Percentiles rank a stretch among this genome's conserved stretches.
Evolutionary conservation across 2,113 vertebrate genomes (phyloP).

Genomic region (Lagopus leucura): DNA sequence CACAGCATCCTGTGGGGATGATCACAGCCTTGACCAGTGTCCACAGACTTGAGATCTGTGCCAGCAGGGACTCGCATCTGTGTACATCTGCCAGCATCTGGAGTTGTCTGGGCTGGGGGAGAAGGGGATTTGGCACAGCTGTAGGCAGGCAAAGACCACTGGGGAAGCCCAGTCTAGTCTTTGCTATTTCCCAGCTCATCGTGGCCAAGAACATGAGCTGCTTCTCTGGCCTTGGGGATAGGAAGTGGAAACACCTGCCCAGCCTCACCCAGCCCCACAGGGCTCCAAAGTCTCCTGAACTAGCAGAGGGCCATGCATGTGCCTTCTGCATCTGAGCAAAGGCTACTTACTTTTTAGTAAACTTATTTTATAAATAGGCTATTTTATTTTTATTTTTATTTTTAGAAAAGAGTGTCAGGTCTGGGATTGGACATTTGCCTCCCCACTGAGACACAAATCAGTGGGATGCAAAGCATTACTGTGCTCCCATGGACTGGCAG

Average conservation of each 20-base stretch:
- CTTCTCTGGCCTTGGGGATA: accelerated
- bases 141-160: neutral
- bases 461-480: neutral
- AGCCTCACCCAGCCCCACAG: accelerated
- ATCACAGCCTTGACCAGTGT: neutral
- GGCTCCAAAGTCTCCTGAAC: neutral
- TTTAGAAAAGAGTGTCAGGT: accelerated
- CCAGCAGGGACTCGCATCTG: accelerated
- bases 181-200: neutral
- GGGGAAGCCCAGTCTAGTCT: neutral
- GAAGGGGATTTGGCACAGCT: neutral
- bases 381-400: no score
- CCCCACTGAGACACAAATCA: accelerated
- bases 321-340: neutral
- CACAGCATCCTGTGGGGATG: accelerated
- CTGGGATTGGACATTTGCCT: neutral
- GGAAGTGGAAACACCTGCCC: neutral
- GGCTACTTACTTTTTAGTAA: neutral
- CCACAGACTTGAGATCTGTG: neutral
- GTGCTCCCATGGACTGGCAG: accelerated
- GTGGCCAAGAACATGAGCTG: neutral
- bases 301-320: accelerated
- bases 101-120: neutral
- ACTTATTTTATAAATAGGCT: no score
- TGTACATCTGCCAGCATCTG: neutral